These are phyloP conservation scores for Antennarius maculatus DNA, from an alignment of 2,797 vertebrate species.

Conservation along the genomic window DNA sequence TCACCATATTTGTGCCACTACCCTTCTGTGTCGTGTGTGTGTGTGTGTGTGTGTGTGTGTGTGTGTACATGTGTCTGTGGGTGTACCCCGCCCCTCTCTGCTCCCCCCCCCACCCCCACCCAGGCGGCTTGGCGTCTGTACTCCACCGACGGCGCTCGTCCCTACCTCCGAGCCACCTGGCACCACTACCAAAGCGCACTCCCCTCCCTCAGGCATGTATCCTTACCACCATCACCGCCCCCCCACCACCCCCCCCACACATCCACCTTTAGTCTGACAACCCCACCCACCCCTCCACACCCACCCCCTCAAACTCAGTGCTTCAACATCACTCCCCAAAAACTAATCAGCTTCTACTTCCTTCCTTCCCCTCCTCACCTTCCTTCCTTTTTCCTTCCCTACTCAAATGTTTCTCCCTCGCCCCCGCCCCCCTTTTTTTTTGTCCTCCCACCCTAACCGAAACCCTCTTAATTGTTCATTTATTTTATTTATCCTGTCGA, in stretches of 20 bases:
- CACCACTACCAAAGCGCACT: conserved; percentile 89
- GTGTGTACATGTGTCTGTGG: conserved; percentile 3
- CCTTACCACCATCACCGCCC: conserved; percentile 62
- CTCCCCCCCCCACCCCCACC: conserved; percentile 63
- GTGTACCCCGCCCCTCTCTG: conserved; percentile 75
- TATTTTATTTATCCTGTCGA: conserved; percentile 75
- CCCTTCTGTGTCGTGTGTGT: conserved; percentile 32
- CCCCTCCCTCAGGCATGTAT: conserved; percentile 90
- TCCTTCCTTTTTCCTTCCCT: conserved; percentile 34
- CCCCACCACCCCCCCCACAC: conserved; percentile 21
- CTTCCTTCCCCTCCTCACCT: conserved; percentile 61
- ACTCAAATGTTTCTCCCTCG: conserved; percentile 59
- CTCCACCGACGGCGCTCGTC: conserved; percentile 85
- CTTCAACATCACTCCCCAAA: conserved; percentile 62
- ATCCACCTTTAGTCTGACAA: conserved; percentile 21
- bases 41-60: conserved; percentile 7
- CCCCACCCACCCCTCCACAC: conserved; percentile 27
- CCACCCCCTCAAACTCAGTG: conserved; percentile 39
- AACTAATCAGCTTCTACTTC: conserved; percentile 78
- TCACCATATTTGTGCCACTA: conserved; percentile 59
- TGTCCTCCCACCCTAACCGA: conserved; percentile 51
- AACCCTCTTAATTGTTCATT: conserved; percentile 53
- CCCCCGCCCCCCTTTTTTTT: conserved; percentile 23
- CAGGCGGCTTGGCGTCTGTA: conserved; percentile 89
- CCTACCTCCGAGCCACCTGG: conserved; percentile 89